A percentile compares a stretch with the other conserved stretches of the same genome.
phyloP scores from a whole-genome alignment of 2,113 vertebrate genomes.

The Chitala chitala region DNA sequence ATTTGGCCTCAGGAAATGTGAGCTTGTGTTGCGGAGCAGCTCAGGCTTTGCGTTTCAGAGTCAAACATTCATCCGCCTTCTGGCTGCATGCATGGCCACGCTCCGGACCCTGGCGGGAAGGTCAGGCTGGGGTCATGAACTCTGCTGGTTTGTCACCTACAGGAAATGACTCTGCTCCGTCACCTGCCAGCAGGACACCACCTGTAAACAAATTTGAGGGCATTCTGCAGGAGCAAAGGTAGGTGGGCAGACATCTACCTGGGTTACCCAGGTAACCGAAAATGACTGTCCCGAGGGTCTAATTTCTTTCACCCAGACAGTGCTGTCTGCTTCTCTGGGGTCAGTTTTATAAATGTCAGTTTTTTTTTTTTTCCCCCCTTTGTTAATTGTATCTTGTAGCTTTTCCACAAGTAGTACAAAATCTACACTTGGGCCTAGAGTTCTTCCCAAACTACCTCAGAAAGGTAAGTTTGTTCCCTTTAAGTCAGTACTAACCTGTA shows the following conservation, averaged over 20 bases:
- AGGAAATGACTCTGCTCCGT: slow-evolving; percentile 76
- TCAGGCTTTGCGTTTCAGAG: too few species aligned
- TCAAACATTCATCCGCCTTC: too few species aligned
- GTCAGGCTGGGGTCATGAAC: neutral
- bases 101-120: neutral
- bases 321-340: neutral
- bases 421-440: slow-evolving; percentile 80
- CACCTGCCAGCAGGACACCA: slow-evolving; percentile 62
- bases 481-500: neutral
- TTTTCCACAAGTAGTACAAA: slow-evolving; percentile 68
- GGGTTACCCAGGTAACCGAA: too few species aligned
- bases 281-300: too few species aligned
- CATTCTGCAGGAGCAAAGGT: slow-evolving; percentile 79
- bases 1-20: too few species aligned
- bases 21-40: too few species aligned
- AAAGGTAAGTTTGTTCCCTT: slow-evolving; percentile 64
- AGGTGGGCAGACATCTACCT: too few species aligned
- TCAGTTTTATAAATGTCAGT: neutral
- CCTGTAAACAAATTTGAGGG: slow-evolving; percentile 77
- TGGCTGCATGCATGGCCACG: neutral
- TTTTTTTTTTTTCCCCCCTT: neutral
- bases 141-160: slow-evolving; percentile 2
- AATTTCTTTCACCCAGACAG: too few species aligned
- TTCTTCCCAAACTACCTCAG: slow-evolving; percentile 91
- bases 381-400: slow-evolving; percentile 48